These are phyloP conservation scores for Cyphomyrus plagiostoma DNA, from an alignment of 2,113 vertebrate species.

Conservation along the genomic window DNA sequence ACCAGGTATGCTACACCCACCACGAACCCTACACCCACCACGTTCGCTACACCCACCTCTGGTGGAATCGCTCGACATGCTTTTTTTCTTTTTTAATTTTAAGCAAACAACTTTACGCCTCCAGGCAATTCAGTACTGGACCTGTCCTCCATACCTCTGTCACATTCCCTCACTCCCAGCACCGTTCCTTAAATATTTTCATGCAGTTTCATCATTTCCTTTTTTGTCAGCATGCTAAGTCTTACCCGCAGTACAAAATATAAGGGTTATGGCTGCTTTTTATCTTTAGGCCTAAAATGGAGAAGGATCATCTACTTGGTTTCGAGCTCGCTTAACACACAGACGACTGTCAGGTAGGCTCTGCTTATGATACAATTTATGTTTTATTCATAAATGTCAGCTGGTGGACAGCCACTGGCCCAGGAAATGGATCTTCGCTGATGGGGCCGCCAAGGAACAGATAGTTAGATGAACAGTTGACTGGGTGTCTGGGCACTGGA, in stretches of 20 bases:
- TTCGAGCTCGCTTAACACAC: neutral
- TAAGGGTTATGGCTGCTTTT: neutral
- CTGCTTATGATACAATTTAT: neutral
- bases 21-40: neutral
- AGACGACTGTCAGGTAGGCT: neutral
- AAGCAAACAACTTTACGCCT: slow-evolving; percentile 13
- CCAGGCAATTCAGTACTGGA: neutral
- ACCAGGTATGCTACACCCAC: neutral
- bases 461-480: neutral
- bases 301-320: neutral
- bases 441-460: neutral
- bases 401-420: neutral
- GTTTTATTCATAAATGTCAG: slow-evolving; percentile 16
- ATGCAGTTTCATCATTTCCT: slow-evolving; percentile 3
- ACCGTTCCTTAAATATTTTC: neutral
- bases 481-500: neutral
- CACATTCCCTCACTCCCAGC: neutral
- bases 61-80: neutral
- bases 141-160: neutral
- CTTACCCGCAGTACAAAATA: neutral
- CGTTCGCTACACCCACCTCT: neutral
- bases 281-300: neutral
- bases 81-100: neutral
- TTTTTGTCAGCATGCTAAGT: slow-evolving; percentile 10
- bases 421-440: neutral